phyloP scores from a whole-genome alignment of 2,113 vertebrate genomes.

The Delphinapterus leucas region DNA sequence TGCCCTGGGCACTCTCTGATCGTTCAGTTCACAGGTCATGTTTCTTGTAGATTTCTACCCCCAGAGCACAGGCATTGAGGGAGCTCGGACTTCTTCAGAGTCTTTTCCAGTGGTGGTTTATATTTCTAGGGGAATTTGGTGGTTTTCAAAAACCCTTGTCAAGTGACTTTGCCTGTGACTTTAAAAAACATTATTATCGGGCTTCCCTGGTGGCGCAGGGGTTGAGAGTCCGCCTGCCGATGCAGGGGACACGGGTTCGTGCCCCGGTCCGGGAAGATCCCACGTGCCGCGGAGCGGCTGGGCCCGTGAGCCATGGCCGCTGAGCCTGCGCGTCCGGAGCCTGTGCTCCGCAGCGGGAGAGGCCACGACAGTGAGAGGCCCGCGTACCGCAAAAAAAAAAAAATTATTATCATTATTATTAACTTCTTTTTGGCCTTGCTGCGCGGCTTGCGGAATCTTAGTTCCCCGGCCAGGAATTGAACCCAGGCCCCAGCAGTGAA shows the following conservation, averaged over 20 bases:
- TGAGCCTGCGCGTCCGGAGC: no score
- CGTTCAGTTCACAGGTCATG: fast-evolving
- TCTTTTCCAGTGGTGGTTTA: not conserved
- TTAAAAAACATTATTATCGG: not conserved
- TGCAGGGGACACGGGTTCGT: no score
- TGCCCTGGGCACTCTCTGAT: not conserved
- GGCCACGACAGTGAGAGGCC: no score
- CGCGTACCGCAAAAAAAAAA: no score
- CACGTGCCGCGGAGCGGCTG: no score
- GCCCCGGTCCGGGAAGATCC: no score
- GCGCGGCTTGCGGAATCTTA: fast-evolving
- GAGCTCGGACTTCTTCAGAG: not conserved
- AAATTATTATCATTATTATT: not conserved
- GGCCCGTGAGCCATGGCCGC: no score
- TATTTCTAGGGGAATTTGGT: not conserved
- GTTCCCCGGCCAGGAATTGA: not conserved
- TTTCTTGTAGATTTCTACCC: not conserved
- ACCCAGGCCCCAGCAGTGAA: not conserved
- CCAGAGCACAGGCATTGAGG: not conserved
- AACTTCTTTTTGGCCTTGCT: no score
- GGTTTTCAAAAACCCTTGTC: not conserved
- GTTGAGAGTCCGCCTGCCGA: no score
- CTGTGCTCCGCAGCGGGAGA: no score
- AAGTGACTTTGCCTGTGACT: not conserved
- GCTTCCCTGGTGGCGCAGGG: no score